Evolutionary conservation across 2,113 vertebrate species (phyloP).

Genomic region (Motacilla tschutschensis): DNA sequence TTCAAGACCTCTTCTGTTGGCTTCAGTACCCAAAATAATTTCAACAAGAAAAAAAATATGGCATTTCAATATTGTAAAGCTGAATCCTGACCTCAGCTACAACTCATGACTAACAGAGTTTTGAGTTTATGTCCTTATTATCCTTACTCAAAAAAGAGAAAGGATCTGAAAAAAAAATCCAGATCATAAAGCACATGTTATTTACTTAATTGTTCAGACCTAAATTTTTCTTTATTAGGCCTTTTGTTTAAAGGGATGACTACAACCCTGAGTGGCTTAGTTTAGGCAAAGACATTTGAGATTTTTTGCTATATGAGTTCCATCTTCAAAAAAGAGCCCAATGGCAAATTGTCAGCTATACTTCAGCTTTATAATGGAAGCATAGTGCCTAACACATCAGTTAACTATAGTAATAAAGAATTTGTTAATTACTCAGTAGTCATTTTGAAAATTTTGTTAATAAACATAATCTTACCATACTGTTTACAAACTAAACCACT

Average conservation of each 20-base stretch:
- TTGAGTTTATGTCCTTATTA: neutral
- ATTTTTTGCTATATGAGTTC: neutral
- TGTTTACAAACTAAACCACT: neutral
- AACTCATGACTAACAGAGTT: neutral
- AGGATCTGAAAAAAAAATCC: neutral
- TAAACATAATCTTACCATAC: neutral
- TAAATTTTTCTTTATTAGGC: neutral
- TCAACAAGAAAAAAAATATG: neutral
- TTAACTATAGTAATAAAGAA: neutral
- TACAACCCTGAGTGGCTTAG: neutral
- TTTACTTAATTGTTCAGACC: neutral
- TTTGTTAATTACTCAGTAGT: neutral
- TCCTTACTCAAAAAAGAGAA: neutral
- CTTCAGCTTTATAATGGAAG: neutral
- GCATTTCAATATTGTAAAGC: neutral
- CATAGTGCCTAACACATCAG: neutral
- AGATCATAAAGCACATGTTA: neutral
- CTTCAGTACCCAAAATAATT: neutral
- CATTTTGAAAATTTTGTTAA: neutral
- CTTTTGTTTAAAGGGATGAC: neutral
- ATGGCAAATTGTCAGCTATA: neutral
- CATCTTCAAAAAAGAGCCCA: neutral
- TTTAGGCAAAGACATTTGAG: neutral
- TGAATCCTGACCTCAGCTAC: neutral
- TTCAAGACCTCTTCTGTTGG: neutral